These are phyloP conservation scores for Fragum whitleyi DNA, from an alignment of 2,888 invertebrate genomes.

Conservation along the genomic window DNA sequence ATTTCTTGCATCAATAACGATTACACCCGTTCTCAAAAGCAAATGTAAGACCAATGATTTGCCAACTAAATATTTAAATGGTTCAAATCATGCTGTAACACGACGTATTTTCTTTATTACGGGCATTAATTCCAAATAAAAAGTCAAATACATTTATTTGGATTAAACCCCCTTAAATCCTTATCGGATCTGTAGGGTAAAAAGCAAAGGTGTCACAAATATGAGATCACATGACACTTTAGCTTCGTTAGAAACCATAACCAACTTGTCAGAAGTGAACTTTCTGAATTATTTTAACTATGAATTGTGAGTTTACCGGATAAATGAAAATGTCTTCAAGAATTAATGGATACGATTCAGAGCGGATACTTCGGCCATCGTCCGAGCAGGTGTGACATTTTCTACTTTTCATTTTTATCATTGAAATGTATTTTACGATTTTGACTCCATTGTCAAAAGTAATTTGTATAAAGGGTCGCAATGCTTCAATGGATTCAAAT, in stretches of 20 bases:
- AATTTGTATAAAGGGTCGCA: slow-evolving; percentile 21
- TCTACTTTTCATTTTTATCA: not conserved
- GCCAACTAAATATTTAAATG: too few relatives aligned
- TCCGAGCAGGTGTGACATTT: slow-evolving; percentile 67
- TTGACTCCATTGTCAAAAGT: not conserved
- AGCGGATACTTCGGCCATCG: slow-evolving; percentile 60
- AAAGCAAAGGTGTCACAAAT: slow-evolving; percentile 45
- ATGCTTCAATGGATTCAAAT: slow-evolving; percentile 18
- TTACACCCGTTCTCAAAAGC: too few relatives aligned
- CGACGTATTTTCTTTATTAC: not conserved
- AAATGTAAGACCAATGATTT: too few relatives aligned
- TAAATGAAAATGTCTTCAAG: slow-evolving; percentile 57
- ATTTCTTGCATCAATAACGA: too few relatives aligned
- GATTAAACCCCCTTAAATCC: slow-evolving; percentile 15
- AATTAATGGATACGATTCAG: slow-evolving; percentile 67
- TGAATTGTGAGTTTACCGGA: slow-evolving; percentile 1
- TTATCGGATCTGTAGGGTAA: slow-evolving; percentile 11
- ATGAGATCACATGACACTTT: slow-evolving; percentile 60
- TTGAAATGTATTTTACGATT: slow-evolving; percentile 8
- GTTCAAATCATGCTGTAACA: not conserved
- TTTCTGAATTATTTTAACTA: slow-evolving; percentile 34
- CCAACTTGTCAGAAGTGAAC: slow-evolving; percentile 58
- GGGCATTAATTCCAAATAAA: slow-evolving; percentile 7
- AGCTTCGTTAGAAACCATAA: slow-evolving; percentile 63
- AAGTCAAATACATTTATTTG: not conserved